Conservation (phyloP, 2,113 vertebrate species). For the Neoarius graeffei region DNA sequence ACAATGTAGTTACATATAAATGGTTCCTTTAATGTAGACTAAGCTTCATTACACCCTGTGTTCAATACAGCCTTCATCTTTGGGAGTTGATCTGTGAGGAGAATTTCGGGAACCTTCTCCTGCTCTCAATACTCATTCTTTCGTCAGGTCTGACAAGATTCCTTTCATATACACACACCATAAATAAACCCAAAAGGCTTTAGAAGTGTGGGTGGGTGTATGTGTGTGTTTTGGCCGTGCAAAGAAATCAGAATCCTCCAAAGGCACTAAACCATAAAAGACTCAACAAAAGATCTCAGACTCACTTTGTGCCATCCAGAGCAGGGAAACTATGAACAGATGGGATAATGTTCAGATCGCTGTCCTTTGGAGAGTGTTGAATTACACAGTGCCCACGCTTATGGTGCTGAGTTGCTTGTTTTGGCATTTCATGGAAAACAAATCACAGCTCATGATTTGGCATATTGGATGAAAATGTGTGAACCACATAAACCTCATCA, state of each 20-base stretch:
- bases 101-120: slow-evolving; percentile 44
- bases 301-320: slow-evolving; percentile 9
- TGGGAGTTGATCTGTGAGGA: slow-evolving; percentile 8
- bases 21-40: background rate
- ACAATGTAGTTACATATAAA: background rate
- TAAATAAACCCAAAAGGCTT: slow-evolving; percentile 27
- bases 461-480: background rate
- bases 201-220: slow-evolving; percentile 2
- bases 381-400: slow-evolving; percentile 10
- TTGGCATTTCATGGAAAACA: slow-evolving; percentile 4
- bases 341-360: slow-evolving; percentile 23
- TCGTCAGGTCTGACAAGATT: slow-evolving; percentile 25
- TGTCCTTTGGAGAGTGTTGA: background rate
- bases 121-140: slow-evolving; percentile 23
- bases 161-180: slow-evolving; percentile 27
- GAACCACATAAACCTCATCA: background rate
- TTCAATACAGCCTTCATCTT: background rate
- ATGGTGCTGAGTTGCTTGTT: slow-evolving; percentile 1
- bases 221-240: background rate
- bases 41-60: background rate
- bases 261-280: slow-evolving; percentile 15
- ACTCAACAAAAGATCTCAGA: background rate
- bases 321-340: slow-evolving; percentile 12
- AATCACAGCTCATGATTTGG: background rate
- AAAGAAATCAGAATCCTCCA: slow-evolving; percentile 18